Evolutionary conservation across 2,888 invertebrate genomes (phyloP).

Genomic region (Tubulanus polymorphus): DNA sequence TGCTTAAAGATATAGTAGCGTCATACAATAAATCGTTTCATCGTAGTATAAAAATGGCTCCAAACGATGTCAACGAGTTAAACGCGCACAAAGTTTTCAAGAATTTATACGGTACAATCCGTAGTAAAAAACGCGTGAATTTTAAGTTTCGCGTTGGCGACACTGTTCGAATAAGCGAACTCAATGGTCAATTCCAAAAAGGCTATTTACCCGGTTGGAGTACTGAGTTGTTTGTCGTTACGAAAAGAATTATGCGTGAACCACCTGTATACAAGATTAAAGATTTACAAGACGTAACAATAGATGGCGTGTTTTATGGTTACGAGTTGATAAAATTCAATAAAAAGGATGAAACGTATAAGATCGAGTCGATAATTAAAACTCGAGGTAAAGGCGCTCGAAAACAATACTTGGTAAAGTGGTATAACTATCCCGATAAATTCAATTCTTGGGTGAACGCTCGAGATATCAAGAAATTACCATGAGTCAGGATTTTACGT

Average conservation of each 20-base stretch:
- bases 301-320: not conserved
- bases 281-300: conserved; percentile 14
- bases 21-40: conserved; percentile 20
- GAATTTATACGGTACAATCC: conserved; percentile 5
- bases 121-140: not conserved
- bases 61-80: conserved; percentile 12
- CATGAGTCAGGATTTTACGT: not conserved
- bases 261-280: conserved; percentile 10
- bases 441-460: not conserved
- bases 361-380: not conserved
- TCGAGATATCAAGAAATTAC: not conserved
- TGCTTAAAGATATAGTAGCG: conserved; percentile 13
- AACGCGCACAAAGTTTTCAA: conserved; percentile 14
- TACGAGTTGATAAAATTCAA: not conserved
- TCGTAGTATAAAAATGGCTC: conserved; percentile 14
- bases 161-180: conserved; percentile 15
- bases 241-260: not conserved
- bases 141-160: conserved; percentile 12
- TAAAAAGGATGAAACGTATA: not conserved
- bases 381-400: not conserved
- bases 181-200: conserved; percentile 14
- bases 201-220: conserved; percentile 19
- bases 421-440: not conserved
- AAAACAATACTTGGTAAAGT: not conserved
- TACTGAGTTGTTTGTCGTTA: conserved; percentile 17